phyloP scores from a whole-genome alignment of 2,888 invertebrate genomes.

The Drosophila colorata region DNA sequence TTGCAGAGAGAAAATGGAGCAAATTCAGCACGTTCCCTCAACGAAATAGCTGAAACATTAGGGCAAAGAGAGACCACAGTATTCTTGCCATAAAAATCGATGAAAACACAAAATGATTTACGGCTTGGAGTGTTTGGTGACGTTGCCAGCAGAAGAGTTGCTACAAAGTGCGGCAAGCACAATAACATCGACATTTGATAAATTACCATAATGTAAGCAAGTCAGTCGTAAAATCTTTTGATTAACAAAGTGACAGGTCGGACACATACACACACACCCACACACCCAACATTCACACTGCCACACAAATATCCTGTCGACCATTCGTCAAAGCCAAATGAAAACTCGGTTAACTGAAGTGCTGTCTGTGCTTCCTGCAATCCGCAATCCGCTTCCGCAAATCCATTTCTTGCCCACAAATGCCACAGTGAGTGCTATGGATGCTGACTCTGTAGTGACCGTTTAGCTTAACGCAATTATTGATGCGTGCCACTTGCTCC shows the following conservation, averaged over 20 bases:
- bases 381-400: too few species aligned
- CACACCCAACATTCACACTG: not conserved
- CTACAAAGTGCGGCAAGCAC: slow-evolving; percentile 42
- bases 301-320: slow-evolving; percentile 17
- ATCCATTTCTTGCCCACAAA: slow-evolving; percentile 12
- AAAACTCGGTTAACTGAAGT: slow-evolving; percentile 34
- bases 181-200: slow-evolving; percentile 61
- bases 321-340: slow-evolving; percentile 58
- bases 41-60: slow-evolving; percentile 19
- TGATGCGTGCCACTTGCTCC: slow-evolving; percentile 22
- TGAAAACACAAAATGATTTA: slow-evolving; percentile 62
- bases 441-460: slow-evolving; percentile 33
- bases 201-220: slow-evolving; percentile 79
- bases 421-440: slow-evolving; percentile 10
- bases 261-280: slow-evolving; percentile 3
- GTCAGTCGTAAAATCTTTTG: slow-evolving; percentile 80
- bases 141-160: slow-evolving; percentile 48
- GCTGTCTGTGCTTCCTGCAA: slow-evolving; percentile 8
- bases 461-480: slow-evolving; percentile 55
- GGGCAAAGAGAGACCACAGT: slow-evolving; percentile 30
- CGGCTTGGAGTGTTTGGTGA: slow-evolving; percentile 42
- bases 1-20: slow-evolving; percentile 74
- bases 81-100: slow-evolving; percentile 61
- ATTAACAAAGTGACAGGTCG: slow-evolving; percentile 59
- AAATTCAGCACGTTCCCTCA: slow-evolving; percentile 77